These are phyloP conservation scores for Mystacides longicornis DNA, from an alignment of 2,888 invertebrate genomes.

Conservation along the genomic window DNA sequence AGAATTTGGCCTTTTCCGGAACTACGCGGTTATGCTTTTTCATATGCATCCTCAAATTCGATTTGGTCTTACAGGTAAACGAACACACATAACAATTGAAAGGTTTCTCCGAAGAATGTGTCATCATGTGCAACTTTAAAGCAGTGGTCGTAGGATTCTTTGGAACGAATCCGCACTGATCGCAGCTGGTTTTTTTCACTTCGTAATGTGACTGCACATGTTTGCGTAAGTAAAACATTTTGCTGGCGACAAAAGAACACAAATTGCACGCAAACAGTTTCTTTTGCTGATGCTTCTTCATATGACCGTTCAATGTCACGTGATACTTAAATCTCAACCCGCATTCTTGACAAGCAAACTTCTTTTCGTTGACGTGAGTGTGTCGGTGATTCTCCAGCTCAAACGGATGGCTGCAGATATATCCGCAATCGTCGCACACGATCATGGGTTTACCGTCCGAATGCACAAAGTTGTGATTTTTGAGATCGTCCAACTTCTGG, in stretches of 20 bases:
- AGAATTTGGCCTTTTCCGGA: slow-evolving; percentile 9
- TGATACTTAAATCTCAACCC: slow-evolving; percentile 13
- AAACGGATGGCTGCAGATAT: slow-evolving; percentile 10
- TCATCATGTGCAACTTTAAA: slow-evolving; percentile 14
- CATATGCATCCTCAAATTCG: slow-evolving; percentile 15
- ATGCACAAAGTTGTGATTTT: slow-evolving; percentile 10
- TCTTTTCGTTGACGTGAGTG: slow-evolving; percentile 10
- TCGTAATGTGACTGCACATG: slow-evolving; percentile 14
- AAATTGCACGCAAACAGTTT: slow-evolving; percentile 15
- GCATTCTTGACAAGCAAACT: slow-evolving; percentile 12
- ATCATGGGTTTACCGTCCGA: slow-evolving; percentile 8
- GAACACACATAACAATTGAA: slow-evolving; percentile 9
- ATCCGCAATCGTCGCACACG: slow-evolving; percentile 15
- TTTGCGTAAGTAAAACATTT: slow-evolving; percentile 14
- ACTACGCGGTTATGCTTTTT: slow-evolving; percentile 8
- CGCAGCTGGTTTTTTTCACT: slow-evolving; percentile 13
- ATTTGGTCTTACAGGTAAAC: slow-evolving; percentile 13
- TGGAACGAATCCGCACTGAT: slow-evolving; percentile 12
- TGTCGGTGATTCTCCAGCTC: slow-evolving; percentile 12
- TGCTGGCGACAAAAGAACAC: slow-evolving; percentile 11
- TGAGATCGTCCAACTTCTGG: slow-evolving; percentile 10
- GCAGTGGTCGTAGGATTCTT: slow-evolving; percentile 14
- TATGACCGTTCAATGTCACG: slow-evolving; percentile 16
- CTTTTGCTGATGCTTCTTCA: slow-evolving; percentile 15
- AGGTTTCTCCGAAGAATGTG: slow-evolving; percentile 12